Evolutionary conservation across 2,797 vertebrate species (phyloP).

Genomic region (Hyperoplus immaculatus): DNA sequence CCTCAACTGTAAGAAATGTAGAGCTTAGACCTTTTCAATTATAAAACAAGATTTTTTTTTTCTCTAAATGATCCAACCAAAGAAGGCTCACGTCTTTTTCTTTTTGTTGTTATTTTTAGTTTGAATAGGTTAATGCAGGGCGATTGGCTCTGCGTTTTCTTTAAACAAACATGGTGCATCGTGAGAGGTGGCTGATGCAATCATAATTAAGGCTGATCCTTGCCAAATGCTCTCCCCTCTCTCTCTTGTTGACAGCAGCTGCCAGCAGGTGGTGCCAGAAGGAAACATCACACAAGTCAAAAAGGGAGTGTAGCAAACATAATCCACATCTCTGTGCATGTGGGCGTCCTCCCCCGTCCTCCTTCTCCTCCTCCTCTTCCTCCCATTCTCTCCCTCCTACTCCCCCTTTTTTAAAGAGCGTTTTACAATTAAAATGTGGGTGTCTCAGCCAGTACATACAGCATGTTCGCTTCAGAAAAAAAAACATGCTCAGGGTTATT

Average conservation of each 20-base stretch:
- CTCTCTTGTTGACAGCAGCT: slow-evolving; percentile 51
- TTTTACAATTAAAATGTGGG: slow-evolving; percentile 83
- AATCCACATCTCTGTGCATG: slow-evolving; percentile 74
- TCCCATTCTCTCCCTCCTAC: slow-evolving; percentile 21
- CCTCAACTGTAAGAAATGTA: slow-evolving; percentile 58
- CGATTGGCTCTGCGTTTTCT: slow-evolving; percentile 43
- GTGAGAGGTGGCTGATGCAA: slow-evolving; percentile 84
- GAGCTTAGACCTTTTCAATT: slow-evolving; percentile 62
- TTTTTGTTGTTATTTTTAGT: not conserved
- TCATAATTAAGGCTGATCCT: slow-evolving; percentile 78
- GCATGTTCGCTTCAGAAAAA: slow-evolving; percentile 77
- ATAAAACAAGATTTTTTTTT: slow-evolving; percentile 37
- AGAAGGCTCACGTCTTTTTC: not conserved
- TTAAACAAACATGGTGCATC: slow-evolving; percentile 64
- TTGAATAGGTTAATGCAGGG: slow-evolving; percentile 12
- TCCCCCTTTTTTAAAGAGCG: slow-evolving; percentile 68
- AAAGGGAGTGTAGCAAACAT: slow-evolving; percentile 76
- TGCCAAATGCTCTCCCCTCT: slow-evolving; percentile 53
- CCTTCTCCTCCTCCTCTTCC: not conserved
- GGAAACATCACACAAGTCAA: slow-evolving; percentile 75
- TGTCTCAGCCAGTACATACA: slow-evolving; percentile 75
- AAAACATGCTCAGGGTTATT: slow-evolving; percentile 79
- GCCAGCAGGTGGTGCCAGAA: slow-evolving; percentile 85
- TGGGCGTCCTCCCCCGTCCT: slow-evolving; percentile 47
- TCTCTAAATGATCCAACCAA: slow-evolving; percentile 22